Evolutionary conservation across 2,797 vertebrate genomes (phyloP), one percentile per base, ranked within the genome.

Genomic region (Morus bassanus): DNA sequence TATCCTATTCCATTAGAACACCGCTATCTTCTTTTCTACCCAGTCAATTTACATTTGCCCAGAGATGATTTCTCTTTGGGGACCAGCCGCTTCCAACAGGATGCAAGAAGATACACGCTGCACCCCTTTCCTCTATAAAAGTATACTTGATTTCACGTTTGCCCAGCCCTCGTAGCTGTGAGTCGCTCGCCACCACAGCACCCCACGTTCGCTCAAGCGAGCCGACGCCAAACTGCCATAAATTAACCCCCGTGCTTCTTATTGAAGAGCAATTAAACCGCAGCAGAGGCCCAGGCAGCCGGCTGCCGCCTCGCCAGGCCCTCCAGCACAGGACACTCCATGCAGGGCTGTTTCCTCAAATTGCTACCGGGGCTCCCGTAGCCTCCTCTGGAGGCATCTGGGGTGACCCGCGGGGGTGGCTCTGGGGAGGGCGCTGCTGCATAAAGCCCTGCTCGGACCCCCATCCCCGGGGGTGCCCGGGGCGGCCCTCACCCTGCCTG

Each of bases 311-410:
- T 5, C 3, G 10, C 43, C 60, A 2, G 54, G 39, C 54, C 31
- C 54, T 8, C 30, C 46, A 4, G n/a, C 5, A 7, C 57, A 11
- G 25, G 53, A 5, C 41, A 10, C 31, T 33, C 68, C 16, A 0
- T 0, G 18, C 18, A 4, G 30, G 50, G 35, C 73, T 8, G 4
- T 4, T 2, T 5, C 33, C 19, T 37, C 53, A 8, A 4, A 3
- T 1, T 1, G 18, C 39, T 25, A 1, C 61, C 5, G 9, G 39
- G 33, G 23, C 39, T 27, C 19, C 68, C 0, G n/a, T 5, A 33
- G 22, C 30, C 59, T 4, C 57, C 75, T 30, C 39, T 3, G 30
- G 39, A 12, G 57, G 9, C 31, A 18, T 2, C 33, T 3, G 69
- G n/a, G 24, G 13, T 10, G 54, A 27, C 63, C 35, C 14, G 10